Evolutionary conservation across 53 echinoderm and acorn worm species (phyloP), one percentile per base, ranked within the genome.

Genomic region (Echinarachnius parma): DNA sequence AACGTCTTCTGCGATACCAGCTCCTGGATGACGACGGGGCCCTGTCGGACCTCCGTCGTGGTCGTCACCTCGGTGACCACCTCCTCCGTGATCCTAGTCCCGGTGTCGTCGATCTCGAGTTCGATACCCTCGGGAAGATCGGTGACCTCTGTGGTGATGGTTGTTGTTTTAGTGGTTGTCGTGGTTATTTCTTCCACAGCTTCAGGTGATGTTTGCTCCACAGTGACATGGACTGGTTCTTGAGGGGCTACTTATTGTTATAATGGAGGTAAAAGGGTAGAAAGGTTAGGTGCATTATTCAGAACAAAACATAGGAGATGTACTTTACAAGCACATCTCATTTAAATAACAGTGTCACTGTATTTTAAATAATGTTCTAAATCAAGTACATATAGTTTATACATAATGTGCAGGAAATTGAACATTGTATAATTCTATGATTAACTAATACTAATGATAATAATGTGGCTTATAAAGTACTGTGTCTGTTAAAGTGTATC

Each of bases 1-100:
- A 77, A 59, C 5, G 96, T 76, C n/a, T 78, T 65, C 21, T 67
- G 70, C 1, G 78, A 56, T 28, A 50, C 60, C 36, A 94, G 48
- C 35, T 86, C 84, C 60, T 72, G 63, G 59, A 91, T 76, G 59
- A 94, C 81, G 24, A 81, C 68, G 2, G 94, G 94, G 18, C 78
- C 87, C 67, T 87, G 50, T n/a, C 55, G n/a, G 34, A 49, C 20
- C 34, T 86, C 81, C 1, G 75, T 86, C n/a, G n/a, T n/a, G n/a
- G n/a, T n/a, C 5, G 61, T 81, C 21, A 77, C 83, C 27, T 83
- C 69, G 16, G 48, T 60, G 37, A 83, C 67, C 24, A 83, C 67
- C 36, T 83, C 66, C 53, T 83, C 77, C 2, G 76, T 76, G 34
- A 83, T 83, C n/a, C 54, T 76, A 21, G 71, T 83, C 14, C 77